Percentiles rank a stretch among this genome's conserved stretches.
Conservation (phyloP, 2,797 vertebrate genomes). For the Trematomus bernacchii region DNA sequence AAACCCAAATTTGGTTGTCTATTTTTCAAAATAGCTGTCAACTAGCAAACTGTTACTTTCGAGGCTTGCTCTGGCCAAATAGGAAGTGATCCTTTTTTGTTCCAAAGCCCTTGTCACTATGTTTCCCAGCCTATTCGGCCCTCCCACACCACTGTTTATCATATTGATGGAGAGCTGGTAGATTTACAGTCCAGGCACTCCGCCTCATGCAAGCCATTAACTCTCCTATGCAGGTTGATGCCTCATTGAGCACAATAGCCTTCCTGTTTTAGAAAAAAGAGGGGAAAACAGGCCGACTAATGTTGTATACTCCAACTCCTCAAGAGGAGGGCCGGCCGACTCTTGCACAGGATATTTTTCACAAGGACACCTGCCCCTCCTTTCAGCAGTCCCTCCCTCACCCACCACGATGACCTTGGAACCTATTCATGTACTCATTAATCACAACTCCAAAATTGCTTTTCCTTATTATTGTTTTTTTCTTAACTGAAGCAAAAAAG, state of each 20-base stretch:
- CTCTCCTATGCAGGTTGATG: constrained; percentile 48
- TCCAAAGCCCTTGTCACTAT: background rate
- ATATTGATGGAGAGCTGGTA: constrained; percentile 50
- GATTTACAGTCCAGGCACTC: constrained; percentile 69
- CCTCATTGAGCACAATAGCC: constrained; percentile 70
- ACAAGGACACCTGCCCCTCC: constrained; percentile 50
- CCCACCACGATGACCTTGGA: constrained; percentile 30
- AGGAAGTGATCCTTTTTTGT: constrained; percentile 30
- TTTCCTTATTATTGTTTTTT: background rate
- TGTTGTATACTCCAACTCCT: constrained; percentile 44
- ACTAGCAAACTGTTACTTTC: too few relatives aligned
- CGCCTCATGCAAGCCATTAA: constrained; percentile 57
- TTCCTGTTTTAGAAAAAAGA: constrained; percentile 33
- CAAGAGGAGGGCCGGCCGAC: constrained; percentile 12
- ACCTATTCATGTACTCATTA: constrained; percentile 9
- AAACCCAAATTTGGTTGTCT: too few relatives aligned
- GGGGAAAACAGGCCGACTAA: constrained; percentile 21
- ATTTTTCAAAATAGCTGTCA: too few relatives aligned
- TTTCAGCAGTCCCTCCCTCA: constrained; percentile 15
- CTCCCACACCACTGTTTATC: constrained; percentile 39
- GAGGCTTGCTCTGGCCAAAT: background rate
- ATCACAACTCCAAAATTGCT: constrained; percentile 15
- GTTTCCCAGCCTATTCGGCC: background rate
- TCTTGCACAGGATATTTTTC: constrained; percentile 58
- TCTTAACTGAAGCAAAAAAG: background rate